Percentiles rank a stretch among this genome's conserved stretches.
phyloP scores from a whole-genome alignment of 2,113 vertebrate species.

The Zosterops hypoxanthus region DNA sequence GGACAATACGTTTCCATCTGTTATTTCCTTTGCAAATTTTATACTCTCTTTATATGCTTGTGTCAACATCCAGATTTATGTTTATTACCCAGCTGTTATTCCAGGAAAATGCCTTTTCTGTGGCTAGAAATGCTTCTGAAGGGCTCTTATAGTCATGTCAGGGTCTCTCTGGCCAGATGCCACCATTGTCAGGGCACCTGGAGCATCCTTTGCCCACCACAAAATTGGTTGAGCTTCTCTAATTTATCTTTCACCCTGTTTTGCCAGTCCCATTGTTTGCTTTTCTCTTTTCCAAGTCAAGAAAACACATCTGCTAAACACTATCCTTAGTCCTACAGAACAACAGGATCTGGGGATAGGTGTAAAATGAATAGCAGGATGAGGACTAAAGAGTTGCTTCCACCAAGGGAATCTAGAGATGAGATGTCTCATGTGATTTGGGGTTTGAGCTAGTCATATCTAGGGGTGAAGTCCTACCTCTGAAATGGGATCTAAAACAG shows the following conservation, averaged over 20 bases:
- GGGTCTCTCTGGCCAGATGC: background rate
- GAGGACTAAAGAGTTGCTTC: background rate
- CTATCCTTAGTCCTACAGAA: background rate
- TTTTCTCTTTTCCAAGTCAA: background rate
- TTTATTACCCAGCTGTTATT: background rate
- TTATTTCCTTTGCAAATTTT: background rate
- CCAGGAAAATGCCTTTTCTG: background rate
- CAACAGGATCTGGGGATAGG: background rate
- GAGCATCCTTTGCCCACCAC: background rate
- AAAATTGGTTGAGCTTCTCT: background rate
- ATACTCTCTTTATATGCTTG: background rate
- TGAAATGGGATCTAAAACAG: background rate
- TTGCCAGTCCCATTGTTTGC: background rate
- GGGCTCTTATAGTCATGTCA: background rate
- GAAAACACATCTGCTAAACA: background rate
- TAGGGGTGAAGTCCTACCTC: background rate
- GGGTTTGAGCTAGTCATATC: background rate
- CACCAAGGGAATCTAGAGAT: background rate
- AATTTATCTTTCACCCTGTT: background rate
- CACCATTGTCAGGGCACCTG: background rate
- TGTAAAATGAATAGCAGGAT: background rate
- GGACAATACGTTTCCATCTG: conserved; percentile 20
- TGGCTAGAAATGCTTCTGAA: background rate
- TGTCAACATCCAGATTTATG: background rate
- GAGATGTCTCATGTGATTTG: background rate